Base-by-base conservation (phyloP, 2,888 invertebrate species). In the Epistrophella euchroma region DNA sequence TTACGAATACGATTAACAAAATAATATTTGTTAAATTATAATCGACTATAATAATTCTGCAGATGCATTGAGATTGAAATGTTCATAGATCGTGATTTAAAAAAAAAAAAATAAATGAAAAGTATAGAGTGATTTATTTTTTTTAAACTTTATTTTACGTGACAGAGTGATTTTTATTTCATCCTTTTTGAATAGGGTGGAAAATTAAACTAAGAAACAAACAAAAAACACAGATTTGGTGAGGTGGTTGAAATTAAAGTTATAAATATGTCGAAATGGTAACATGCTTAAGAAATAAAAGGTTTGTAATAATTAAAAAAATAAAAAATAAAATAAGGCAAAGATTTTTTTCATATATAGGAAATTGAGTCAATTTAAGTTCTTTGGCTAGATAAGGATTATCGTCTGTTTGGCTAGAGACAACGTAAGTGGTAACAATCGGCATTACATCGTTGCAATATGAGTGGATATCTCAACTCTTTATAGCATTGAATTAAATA, bases 351-450 rank as follows among this genome's bases (percentile, higher is more conserved):
- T 64, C 77, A 73, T 62, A 32, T 56, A 32, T 7, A 78, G 82
- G 71, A 82, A 86, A 71, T 82, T 86, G 77, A 86, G 86, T 82
- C 86, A 73, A 77, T 82, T 82, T 74, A 74, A 86, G 82, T 86
- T 86, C 86, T 86, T 86, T 77, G 82, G 86, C 82, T 73, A 78
- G 71, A 32, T 32, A 9, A 28, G 2, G 4, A 2, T 32, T 32
- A 32, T 32, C 9, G 32, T 32, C 32, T 32, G 7, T 32, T 32
- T 32, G 32, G 32, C 32, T 32, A 32, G 32, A 72, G 52, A 76
- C 62, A 73, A 56, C 19, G 56, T 40, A 25, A 17, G 55, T 35
- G 32, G 56, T 10, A 60, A 47, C n/a, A 45, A 45, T 62, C 35
- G 40, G 60, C 58, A 55, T 62, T 32, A 13, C 58, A 22, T 32